Evolutionary conservation across 2,797 vertebrate genomes (phyloP), one percentile per base, ranked within the genome.

Genomic region (Spondyliosoma cantharus): DNA sequence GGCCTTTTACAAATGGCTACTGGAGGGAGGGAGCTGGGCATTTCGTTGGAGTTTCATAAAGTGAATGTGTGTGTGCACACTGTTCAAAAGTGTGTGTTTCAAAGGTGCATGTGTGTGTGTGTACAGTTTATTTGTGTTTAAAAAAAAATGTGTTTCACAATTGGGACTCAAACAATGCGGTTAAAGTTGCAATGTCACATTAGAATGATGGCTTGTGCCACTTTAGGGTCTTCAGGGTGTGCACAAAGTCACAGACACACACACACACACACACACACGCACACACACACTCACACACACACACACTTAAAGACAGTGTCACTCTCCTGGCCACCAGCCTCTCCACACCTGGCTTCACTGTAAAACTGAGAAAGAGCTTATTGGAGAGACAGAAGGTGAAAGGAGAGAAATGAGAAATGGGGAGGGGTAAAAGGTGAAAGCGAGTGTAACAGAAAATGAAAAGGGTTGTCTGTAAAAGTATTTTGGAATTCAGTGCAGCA

Each of bases 161-260:
- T 53, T 66, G 24, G 63, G 58, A 78, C 59, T 81, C 29, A 37
- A 78, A 65, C 19, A 73, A 70, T 66, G 66, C 15, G 3, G 53
- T 65, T 69, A 80, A 85, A 76, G 63, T 68, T 59, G 32, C 16
- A 48, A 20, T 60, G 67, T 66, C 52, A 74, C 7, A 64, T 75
- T 65, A 76, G 52, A 87, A 76, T 68, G 78, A 83, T 80, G 73
- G 61, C 80, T 66, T 14, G 45, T 74, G 57, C 17, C 29, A 63
- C 49, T 68, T 20, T 77, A 52, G 48, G 48, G 54, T n/a, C 65
- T 65, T 62, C 2, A 32, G 42, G 64, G 32, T 52, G 56, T 53
- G 37, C 25, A 74, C 43, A 84, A 24, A 67, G 42, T 67, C 68
- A 65, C 57, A 76, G 2, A 57, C 43, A 32, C 22, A 50, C 32